Evolutionary conservation across 2,888 invertebrate genomes (phyloP).

Genomic region (Ormyrus labotus): DNA sequence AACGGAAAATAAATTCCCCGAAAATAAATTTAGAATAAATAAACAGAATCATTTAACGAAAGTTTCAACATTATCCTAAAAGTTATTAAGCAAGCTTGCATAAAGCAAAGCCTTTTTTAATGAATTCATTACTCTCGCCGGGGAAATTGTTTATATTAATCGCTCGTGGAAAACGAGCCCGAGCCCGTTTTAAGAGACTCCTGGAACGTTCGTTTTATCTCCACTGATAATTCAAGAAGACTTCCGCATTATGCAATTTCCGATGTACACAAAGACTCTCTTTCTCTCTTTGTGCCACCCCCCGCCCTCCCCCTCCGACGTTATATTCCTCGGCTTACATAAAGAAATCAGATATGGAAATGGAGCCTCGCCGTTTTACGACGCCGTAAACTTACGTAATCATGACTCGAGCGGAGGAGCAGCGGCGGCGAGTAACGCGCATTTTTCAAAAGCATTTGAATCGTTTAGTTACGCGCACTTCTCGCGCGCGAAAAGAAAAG

Average conservation of each 20-base stretch:
- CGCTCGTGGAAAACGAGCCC: constrained; percentile 7
- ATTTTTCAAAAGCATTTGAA: constrained; percentile 19
- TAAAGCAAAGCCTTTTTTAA: neutral
- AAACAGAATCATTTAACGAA: too few species aligned
- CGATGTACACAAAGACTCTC: constrained; percentile 25
- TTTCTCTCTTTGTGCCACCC: too few species aligned
- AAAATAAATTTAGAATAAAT: too few species aligned
- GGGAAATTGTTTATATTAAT: constrained; percentile 37
- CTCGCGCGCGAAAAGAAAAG: neutral
- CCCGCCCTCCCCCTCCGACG: too few species aligned
- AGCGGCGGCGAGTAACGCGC: neutral
- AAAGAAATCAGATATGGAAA: constrained; percentile 51
- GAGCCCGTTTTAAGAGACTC: constrained; percentile 18
- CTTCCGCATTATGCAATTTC: constrained; percentile 40
- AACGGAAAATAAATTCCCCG: too few species aligned
- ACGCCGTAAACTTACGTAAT: constrained; percentile 46
- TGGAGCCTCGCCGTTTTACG: constrained; percentile 39
- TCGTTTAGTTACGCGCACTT: constrained; percentile 8
- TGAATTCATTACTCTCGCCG: constrained; percentile 10
- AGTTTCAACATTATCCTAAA: too few species aligned
- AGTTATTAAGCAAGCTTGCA: too few species aligned
- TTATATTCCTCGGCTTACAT: constrained; percentile 23
- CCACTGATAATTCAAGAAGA: constrained; percentile 27
- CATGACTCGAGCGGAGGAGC: constrained; percentile 8
- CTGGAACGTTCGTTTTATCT: constrained; percentile 28